Percentiles rank a stretch among this genome's conserved stretches.
phyloP scores from a whole-genome alignment of 2,888 invertebrate genomes.

The Heliconius cydno region DNA sequence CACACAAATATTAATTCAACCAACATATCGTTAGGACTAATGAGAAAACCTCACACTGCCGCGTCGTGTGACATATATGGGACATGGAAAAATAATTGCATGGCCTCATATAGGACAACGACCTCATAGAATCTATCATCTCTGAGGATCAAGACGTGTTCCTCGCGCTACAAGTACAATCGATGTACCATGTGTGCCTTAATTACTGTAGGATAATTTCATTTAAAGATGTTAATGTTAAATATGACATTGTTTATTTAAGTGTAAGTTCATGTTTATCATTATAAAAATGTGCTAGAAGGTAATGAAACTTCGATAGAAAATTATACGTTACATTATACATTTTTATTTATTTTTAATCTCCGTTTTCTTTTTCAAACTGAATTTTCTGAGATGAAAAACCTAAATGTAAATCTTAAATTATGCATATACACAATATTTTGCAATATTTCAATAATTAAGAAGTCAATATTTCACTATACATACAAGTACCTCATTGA shows the following conservation, averaged over 20 bases:
- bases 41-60: conserved; percentile 12
- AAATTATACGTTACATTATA: too few species aligned
- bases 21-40: background rate
- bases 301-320: too few species aligned
- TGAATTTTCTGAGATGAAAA: too few species aligned
- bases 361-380: too few species aligned
- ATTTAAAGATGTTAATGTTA: background rate
- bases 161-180: background rate
- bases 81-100: conserved; percentile 15
- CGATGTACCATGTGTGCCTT: background rate
- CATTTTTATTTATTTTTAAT: too few species aligned
- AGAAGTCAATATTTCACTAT: background rate
- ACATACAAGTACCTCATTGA: too few species aligned
- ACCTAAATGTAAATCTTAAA: too few species aligned
- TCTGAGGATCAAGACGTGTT: conserved; percentile 17
- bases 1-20: background rate
- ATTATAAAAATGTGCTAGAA: too few species aligned
- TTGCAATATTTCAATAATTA: background rate
- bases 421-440: too few species aligned
- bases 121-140: background rate
- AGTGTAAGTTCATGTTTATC: too few species aligned
- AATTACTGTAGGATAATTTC: background rate
- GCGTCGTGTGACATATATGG: background rate
- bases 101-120: conserved; percentile 7
- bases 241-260: too few species aligned